Evolutionary conservation across 2,113 vertebrate species (phyloP).

Genomic region (Coturnix japonica): DNA sequence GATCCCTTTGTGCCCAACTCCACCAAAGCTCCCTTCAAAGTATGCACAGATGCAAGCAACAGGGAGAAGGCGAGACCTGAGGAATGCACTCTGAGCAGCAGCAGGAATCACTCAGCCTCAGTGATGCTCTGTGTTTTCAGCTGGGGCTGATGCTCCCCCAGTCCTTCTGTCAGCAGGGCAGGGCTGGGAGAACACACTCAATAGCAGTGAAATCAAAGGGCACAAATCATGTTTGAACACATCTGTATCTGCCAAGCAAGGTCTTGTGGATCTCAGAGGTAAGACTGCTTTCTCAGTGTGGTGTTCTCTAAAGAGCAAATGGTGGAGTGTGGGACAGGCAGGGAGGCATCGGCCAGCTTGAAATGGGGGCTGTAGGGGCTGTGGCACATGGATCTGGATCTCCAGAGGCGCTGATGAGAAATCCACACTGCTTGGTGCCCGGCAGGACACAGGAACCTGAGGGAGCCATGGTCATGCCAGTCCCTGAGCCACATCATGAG

Average conservation of each 20-base stretch:
- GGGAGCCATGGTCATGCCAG: not conserved
- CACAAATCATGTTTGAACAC: not conserved
- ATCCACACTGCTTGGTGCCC: not conserved
- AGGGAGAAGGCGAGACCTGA: not conserved
- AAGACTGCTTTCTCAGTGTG: not conserved
- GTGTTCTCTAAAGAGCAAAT: not conserved
- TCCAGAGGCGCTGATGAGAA: not conserved
- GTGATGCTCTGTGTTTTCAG: not conserved
- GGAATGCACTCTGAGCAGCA: not conserved
- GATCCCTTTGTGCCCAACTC: not conserved
- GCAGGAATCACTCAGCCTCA: not conserved
- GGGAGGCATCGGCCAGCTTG: not conserved
- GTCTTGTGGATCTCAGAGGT: not conserved
- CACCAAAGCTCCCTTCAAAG: not conserved
- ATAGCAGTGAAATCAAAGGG: not conserved
- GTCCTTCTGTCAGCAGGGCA: not conserved
- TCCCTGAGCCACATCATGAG: not conserved
- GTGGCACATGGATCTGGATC: not conserved
- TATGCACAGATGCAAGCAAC: accelerated
- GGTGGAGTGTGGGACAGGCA: not conserved
- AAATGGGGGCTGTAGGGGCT: not conserved
- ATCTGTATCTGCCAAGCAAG: not conserved
- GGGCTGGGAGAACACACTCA: not conserved
- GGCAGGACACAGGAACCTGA: not conserved
- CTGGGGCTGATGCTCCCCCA: not conserved